Base-by-base conservation (phyloP, 1,140 invertebrate species). In the Batillaria attramentaria region DNA sequence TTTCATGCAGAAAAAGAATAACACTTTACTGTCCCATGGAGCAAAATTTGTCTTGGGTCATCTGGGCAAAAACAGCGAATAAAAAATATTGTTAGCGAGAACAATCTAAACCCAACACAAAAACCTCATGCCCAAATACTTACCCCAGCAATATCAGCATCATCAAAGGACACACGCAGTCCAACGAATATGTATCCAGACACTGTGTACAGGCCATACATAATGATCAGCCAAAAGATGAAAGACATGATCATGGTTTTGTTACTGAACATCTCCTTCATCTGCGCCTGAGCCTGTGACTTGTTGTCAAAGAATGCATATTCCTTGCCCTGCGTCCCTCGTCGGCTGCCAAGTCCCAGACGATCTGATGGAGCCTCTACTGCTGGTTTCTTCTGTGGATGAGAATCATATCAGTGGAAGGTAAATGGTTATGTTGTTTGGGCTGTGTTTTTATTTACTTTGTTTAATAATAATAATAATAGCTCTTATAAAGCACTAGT, bases 161-260 rank as follows among this genome's bases (percentile, higher is more conserved):
- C 72, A 18, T 42, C 66, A 35, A 76, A 78, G 2, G 81, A 20
- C 20, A 79, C 81, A 3, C 54, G 46, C 54, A 83, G 79, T 43
- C 82, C 72, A 5, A 86, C 69, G 16, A 75, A 57, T 18, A 43
- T 33, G 69, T 86, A 83, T 0, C 83, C 54, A 1, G 65, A 68
- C 18, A 72, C 79, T 37, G 80, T 81, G 42, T 82, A 72, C n/a
- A 75, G 75, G 5, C 77, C 35, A 42, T 69, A 80, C 3, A 66
- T 35, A 54, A 85, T 82, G 24, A 76, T 72, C 0, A 75, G 46
- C 84, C 82, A 85, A 33, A 85, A 84, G 8, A 78, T 13, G 3
- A 79, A 41, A 0, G 84, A 85, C n/a, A 78, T 78, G 0, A 84
- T 5, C 18, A 85, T 60, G 4, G 68, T 42, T 31, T 70, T 70